phyloP scores from a whole-genome alignment of 2,797 vertebrate genomes.

The Poecilia velifera region DNA sequence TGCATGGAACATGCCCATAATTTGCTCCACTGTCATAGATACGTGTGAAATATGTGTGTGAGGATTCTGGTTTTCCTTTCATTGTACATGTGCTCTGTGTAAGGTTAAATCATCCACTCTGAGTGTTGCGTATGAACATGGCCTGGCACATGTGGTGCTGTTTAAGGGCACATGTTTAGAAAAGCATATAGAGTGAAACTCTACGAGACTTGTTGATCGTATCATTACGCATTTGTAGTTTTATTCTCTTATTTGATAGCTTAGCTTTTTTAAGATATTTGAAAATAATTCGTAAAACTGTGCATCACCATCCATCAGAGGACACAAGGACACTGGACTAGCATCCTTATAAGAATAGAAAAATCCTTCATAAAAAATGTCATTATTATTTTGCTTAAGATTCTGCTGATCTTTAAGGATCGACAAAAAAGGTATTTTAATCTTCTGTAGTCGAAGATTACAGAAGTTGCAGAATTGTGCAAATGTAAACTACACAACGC shows the following conservation, averaged over 20 bases:
- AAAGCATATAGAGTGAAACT: constrained; percentile 60
- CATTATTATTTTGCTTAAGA: not conserved
- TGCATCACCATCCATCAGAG: constrained; percentile 42
- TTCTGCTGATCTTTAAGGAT: not conserved
- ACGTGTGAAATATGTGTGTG: constrained; percentile 37
- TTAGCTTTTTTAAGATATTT: constrained; percentile 6
- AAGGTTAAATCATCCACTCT: constrained; percentile 50
- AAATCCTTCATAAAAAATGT: constrained; percentile 7
- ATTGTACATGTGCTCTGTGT: constrained; percentile 35
- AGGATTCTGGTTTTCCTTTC: constrained; percentile 9
- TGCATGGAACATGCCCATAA: constrained; percentile 52
- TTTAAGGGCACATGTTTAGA: constrained; percentile 54
- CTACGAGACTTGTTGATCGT: constrained; percentile 74
- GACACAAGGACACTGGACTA: constrained; percentile 11
- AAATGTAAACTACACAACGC: constrained; percentile 28
- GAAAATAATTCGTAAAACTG: constrained; percentile 10
- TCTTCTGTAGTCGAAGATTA: not conserved
- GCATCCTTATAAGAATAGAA: constrained; percentile 22
- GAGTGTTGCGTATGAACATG: constrained; percentile 62
- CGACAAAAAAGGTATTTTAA: not conserved
- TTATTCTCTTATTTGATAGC: not conserved
- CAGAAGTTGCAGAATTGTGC: no score
- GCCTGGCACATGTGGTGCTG: constrained; percentile 71
- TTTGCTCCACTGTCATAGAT: constrained; percentile 49
- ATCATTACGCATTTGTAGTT: constrained; percentile 28